A percentile compares a stretch with the other conserved stretches of the same genome.
phyloP scores from a whole-genome alignment of 1,140 invertebrate genomes.

The Achatina immaculata region DNA sequence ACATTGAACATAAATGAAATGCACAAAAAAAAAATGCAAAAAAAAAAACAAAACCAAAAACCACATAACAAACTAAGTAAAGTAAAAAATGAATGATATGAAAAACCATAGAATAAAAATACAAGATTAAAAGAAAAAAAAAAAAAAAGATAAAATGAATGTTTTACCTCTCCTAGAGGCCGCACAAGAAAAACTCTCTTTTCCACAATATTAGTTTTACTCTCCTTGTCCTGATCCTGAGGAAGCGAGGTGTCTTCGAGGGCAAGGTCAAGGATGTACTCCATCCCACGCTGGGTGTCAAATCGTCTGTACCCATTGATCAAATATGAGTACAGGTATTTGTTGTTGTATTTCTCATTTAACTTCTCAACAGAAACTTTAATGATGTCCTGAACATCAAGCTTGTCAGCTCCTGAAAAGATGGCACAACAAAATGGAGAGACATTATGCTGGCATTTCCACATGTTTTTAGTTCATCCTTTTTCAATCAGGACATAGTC shows the following conservation, averaged over 20 bases:
- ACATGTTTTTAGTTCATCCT: no score
- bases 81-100: no score
- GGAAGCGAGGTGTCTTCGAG: constrained; percentile 61
- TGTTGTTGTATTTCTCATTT: constrained; percentile 74
- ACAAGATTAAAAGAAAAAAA: no score
- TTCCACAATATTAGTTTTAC: constrained; percentile 35
- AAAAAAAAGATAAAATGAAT: no score
- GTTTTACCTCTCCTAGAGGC: constrained; percentile 84
- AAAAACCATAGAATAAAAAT: no score
- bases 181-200: constrained; percentile 73
- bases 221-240: not conserved
- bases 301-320: constrained; percentile 87
- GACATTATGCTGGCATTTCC: no score
- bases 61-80: no score
- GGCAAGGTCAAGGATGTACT: constrained; percentile 87
- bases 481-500: no score
- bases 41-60: no score
- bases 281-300: constrained; percentile 88
- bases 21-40: no score
- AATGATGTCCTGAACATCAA: constrained; percentile 80
- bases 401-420: constrained; percentile 74
- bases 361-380: constrained; percentile 76
- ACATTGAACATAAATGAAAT: no score
- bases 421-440: no score
- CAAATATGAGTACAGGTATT: constrained; percentile 71